Base-by-base conservation (phyloP, 2,113 vertebrate species). In the Danio rerio region DNA sequence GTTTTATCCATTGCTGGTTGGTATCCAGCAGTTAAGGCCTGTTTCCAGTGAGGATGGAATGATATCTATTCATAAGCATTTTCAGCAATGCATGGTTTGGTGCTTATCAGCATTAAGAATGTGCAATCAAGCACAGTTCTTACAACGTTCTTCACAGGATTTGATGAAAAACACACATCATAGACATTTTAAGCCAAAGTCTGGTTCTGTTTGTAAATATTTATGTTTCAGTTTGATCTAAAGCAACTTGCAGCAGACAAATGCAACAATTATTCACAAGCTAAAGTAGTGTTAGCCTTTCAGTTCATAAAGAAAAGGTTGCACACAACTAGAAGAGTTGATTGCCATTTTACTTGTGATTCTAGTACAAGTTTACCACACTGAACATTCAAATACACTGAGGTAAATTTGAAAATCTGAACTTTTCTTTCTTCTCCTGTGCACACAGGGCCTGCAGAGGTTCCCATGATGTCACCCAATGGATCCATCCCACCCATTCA, bases 391-490 rank as follows among this genome's bases (percentile, higher is more conserved):
- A 16, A 66, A 66, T n/a, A 68, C 4, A 31, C 42, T 43, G n/a
- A 53, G 7, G 58, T 73, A 20, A 77, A 63, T 49, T 3, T 42
- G 7, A 45, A 59, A 61, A 52, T 72, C 49, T 40, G 10, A 63
- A 43, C 6, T 4, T 63, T 56, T 13, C 70, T 71, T 50, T 50
- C 15, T 6, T 72, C 0, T 90, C 20, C 16, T 65, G 2, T 83
- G 10, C 18, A 53, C 68, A 8, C 87, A 99, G 98, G 98, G 90
- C 98, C 98, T 75, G 98, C 98, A 78, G 97, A 99, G 88, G 98
- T 99, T 89, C 98, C 98, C 85, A 99, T 99, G 98, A 97, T 99
- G 97, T 99, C 98, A 89, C 97, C 98, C 50, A 98, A 98, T 86
- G 97, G 98, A 82, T 99, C 98, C 78, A 99, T 99, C 83, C 98